These are phyloP conservation scores for Zaprionus davidi DNA, from an alignment of 1,140 invertebrate species.

Conservation along the genomic window DNA sequence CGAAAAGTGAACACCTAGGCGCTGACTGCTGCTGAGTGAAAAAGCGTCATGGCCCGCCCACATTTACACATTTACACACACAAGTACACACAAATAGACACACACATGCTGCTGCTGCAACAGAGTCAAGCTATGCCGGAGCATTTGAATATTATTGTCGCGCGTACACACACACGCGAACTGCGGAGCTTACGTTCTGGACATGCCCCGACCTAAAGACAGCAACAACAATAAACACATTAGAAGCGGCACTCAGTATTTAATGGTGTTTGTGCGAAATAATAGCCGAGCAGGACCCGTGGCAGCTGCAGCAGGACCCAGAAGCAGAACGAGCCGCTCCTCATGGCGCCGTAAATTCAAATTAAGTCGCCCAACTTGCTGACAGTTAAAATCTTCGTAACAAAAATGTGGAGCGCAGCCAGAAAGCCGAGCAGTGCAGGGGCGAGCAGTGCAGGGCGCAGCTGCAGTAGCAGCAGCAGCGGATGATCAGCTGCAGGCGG, in stretches of 20 bases:
- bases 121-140: conserved; percentile 46
- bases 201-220: conserved; percentile 22
- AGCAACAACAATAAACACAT: conserved; percentile 57
- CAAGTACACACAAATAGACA: background rate
- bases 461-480: conserved; percentile 1
- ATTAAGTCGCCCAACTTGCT: conserved; percentile 82
- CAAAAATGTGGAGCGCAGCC: conserved; percentile 75
- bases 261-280: conserved; percentile 79
- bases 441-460: background rate
- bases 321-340: conserved; percentile 50
- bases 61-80: conserved; percentile 14
- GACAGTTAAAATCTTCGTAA: conserved; percentile 81
- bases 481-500: conserved; percentile 59
- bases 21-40: conserved; percentile 71
- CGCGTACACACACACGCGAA: conserved; percentile 39
- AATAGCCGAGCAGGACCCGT: conserved; percentile 58
- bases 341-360: conserved; percentile 80
- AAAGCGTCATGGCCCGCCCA: conserved; percentile 72
- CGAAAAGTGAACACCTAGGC: conserved; percentile 37
- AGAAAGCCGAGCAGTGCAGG: conserved; percentile 27
- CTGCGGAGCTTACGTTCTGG: conserved; percentile 11
- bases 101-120: conserved; percentile 32
- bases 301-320: conserved; percentile 16
- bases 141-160: conserved; percentile 82
- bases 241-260: conserved; percentile 65